Percentiles rank a stretch among this genome's conserved stretches.
Conservation (phyloP, 1,140 invertebrate species). For the Diorhabda elongata region DNA sequence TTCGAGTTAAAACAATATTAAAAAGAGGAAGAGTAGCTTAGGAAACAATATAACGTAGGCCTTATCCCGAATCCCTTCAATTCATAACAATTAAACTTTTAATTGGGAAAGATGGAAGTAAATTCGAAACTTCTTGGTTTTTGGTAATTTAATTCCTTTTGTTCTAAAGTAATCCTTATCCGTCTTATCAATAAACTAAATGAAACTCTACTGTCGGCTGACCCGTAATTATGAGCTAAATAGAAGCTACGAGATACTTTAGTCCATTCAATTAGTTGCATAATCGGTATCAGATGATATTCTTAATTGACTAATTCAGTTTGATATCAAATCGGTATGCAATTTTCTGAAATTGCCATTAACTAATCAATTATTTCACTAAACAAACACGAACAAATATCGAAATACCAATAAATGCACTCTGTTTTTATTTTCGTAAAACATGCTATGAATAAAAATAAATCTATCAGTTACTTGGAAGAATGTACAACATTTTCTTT, state of each 20-base stretch:
- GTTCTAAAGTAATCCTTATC: conserved; percentile 8
- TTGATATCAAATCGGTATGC: no score
- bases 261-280: no score
- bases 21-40: not conserved
- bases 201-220: conserved; percentile 2
- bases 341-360: no score
- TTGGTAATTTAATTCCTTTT: conserved; percentile 19
- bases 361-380: no score
- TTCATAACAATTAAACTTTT: conserved; percentile 15
- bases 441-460: no score
- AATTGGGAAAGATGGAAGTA: conserved; percentile 9
- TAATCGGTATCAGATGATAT: no score
- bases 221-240: not conserved
- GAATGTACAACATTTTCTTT: no score
- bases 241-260: not conserved
- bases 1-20: not conserved
- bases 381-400: no score
- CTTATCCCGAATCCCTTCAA: not conserved
- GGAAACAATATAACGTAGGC: not conserved
- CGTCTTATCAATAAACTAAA: not conserved
- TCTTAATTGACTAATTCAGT: no score
- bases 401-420: no score
- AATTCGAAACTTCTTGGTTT: conserved; percentile 12
- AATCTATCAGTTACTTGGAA: no score
- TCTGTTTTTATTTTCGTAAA: no score